These are phyloP conservation scores for Amblyornis subalaris DNA, from an alignment of 2,113 vertebrate species.

Conservation along the genomic window DNA sequence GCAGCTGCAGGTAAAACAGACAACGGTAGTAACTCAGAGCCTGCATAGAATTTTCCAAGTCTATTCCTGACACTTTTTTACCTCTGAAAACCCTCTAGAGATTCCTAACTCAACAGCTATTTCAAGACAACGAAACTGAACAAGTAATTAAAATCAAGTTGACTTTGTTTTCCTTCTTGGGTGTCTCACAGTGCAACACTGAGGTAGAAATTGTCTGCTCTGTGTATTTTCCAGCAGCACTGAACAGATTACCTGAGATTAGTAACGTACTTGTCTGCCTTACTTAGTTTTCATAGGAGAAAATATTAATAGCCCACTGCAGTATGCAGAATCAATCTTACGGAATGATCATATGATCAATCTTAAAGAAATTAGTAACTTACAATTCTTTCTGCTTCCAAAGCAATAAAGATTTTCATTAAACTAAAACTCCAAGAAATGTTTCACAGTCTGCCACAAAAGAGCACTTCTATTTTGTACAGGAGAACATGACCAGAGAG, in stretches of 20 bases:
- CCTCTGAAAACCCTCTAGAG: neutral
- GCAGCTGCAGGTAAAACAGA: neutral
- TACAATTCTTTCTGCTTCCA: neutral
- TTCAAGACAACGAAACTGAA: neutral
- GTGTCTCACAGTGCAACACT: neutral
- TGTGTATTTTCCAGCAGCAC: neutral
- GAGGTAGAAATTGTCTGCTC: neutral
- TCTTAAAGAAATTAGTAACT: neutral
- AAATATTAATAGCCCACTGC: neutral
- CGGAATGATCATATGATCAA: neutral
- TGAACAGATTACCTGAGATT: neutral
- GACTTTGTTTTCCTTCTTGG: neutral
- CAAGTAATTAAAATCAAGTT: neutral
- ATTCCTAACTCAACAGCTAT: neutral
- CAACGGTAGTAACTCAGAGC: neutral
- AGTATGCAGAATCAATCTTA: neutral
- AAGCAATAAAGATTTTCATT: neutral
- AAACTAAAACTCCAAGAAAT: neutral
- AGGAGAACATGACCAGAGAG: neutral
- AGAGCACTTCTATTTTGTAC: neutral
- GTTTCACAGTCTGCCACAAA: neutral
- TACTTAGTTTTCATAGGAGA: neutral
- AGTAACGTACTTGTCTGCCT: neutral
- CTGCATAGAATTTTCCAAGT: neutral
- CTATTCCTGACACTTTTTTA: neutral